Evolutionary conservation across 1,140 invertebrate species (phyloP), one percentile per base, ranked within the genome.

Genomic region (Plutomurus gul): DNA sequence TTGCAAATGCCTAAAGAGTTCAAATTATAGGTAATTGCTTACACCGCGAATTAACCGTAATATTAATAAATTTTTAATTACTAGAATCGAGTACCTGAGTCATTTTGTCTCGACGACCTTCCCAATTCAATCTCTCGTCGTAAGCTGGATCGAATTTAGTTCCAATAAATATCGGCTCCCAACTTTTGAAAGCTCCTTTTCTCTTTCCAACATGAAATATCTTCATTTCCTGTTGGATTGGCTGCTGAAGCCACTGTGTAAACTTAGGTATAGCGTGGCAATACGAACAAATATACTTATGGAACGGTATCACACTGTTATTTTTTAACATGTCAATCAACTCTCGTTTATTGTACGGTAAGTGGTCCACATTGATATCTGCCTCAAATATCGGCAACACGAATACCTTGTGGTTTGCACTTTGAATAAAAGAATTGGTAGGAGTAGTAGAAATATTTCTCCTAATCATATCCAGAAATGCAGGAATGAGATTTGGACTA

Each of bases 81-180:
- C 43, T 7, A 47, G n/a, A 18, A 30, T 36, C 30, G 1, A 4
- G 11, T 73, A 88, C 88, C 85, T 88, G 88, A 37, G 86, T 87
- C 88, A 88, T 89, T 83, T 89, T 89, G 81, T 89, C 88, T 30
- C 85, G 83, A 73, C 85, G 85, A 13, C 88, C 88, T 79, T 89
- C 88, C 88, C 88, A 89, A 7, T 84, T 86, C 7, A 89, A 84
- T 51, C 77, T 88, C 87, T 80, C 78, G 65, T 80, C 81, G 40
- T 80, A 80, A 1, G 49, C 49, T 1, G 81, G 81, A 46, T 89
- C 88, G 8, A 85, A 82, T 77, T 89, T 86, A 0, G 88, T 89
- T 4, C 88, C 88, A 36, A 89, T 88, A 82, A 87, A 89, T 70
- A 89, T 86, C 1, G 82, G 82, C 40, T 84, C 82, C 82, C 82